Base-by-base conservation (phyloP, 2,888 invertebrate genomes). In the Lasioglossum lativentre region DNA sequence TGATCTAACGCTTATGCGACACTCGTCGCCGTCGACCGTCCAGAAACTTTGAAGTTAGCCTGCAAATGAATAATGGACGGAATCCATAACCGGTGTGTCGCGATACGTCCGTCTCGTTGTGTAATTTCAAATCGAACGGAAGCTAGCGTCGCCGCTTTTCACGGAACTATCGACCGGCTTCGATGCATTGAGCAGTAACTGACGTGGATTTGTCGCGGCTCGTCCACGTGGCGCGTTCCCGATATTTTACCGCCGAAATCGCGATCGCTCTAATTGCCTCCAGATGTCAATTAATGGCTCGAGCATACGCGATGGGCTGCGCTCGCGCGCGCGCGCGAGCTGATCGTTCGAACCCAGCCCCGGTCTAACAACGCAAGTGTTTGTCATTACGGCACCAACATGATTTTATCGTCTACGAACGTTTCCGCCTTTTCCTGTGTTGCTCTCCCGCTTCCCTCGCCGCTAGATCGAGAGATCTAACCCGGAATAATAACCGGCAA, bases 241-340 rank as follows among this genome's bases (percentile, higher is more conserved):
- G 79, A 92, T 93, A 92, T 92, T 93, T 93, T 89, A 93, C 89
- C 84, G 87, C 89, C 93, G 90, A 93, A 93, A 92, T 93, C 88
- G 91, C 92, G 91, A 93, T 94, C 30, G 63, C 6, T 93, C 90
- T 94, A 94, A 95, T 95, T 93, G 93, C 92, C 90, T 92, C 93
- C 95, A 94, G 94, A 94, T 94, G 95, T 92, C 93, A 93, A 95
- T 95, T 94, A 93, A 95, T 93, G 93, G 91, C 91, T 93, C 91
- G 90, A 93, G 93, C 95, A 94, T 94, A 92, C 94, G 94, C 92
- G 91, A 92, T 76, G 47, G 86, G 90, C 85, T 86, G 87, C 91
- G 91, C 90, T 92, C 93, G 93, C 90, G 87, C 88, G 78, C 90
- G 91, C 92, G 92, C 92, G 92, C n/a, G n/a, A n/a, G n/a, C n/a